Conservation (phyloP, 1,140 invertebrate species). For the Heliconius congener region DNA sequence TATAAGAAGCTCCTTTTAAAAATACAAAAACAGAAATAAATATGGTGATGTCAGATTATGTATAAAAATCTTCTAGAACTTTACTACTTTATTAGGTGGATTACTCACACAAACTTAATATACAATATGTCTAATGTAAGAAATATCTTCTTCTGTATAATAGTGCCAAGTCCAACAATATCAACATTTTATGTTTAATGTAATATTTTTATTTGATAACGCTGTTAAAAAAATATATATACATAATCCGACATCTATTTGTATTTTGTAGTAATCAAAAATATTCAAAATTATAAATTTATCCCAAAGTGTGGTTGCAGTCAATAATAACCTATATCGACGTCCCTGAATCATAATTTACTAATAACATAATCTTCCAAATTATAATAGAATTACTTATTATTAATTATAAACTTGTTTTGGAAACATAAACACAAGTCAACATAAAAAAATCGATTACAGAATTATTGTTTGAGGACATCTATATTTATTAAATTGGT, state of each 20-base stretch:
- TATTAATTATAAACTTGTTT: too few species aligned
- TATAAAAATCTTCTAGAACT: not conserved
- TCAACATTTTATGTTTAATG: too few species aligned
- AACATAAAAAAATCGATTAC: not conserved
- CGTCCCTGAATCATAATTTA: not conserved
- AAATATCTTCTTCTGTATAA: not conserved
- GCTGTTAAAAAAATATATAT: not conserved
- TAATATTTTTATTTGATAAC: not conserved
- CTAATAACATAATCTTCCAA: not conserved
- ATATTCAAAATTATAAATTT: slow-evolving; percentile 16
- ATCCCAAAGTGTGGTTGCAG: not conserved
- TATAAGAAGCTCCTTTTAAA: slow-evolving; percentile 12
- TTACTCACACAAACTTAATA: not conserved
- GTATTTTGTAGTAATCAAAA: slow-evolving; percentile 2
- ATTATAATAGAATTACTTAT: too few species aligned
- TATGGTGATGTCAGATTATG: slow-evolving; percentile 4
- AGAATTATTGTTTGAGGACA: not conserved
- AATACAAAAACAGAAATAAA: not conserved
- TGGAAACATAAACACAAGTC: not conserved
- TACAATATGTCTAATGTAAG: not conserved
- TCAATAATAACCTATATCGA: not conserved
- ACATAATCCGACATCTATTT: not conserved
- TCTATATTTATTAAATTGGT: slow-evolving; percentile 10
- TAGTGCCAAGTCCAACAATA: slow-evolving; percentile 1
- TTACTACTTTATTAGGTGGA: not conserved